Base-by-base conservation (phyloP, 2,797 vertebrate genomes). In the Podargus strigoides region DNA sequence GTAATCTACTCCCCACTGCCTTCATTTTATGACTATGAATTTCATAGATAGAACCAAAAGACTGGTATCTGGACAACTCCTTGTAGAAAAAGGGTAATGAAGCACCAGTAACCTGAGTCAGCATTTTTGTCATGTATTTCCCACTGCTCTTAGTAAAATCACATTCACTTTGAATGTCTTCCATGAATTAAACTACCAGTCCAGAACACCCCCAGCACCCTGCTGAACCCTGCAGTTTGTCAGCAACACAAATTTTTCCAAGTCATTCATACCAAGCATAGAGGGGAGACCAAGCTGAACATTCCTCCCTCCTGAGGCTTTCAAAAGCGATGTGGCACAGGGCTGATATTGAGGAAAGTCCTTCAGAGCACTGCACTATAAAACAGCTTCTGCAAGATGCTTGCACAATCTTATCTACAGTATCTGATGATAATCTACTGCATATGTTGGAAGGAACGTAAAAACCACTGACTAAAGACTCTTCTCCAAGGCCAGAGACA, bases 101-200 rank as follows among this genome's bases (percentile, higher is more conserved):
- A n/a, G n/a, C n/a, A n/a, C n/a, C n/a, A n/a, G n/a, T n/a, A 63
- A 46, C 9, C 13, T 0, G 0, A 69, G 27, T 32, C 39, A 91
- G 30, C 4, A 1, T 66, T 75, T 63, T 7, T 55, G 21, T 46
- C 19, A 55, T 12, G 3, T 34, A 19, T 20, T 78, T 90, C 23
- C 22, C 24, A 47, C 20, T 56, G 26, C 13, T 58, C 41, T 23
- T 39, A 52, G 46, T 36, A 76, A 78, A 84, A 73, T 55, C 23
- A 56, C 5, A 7, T 46, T 84, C 13, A 52, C 23, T 77, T 75
- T 32, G 14, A 64, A 30, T 36, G 8, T 63, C 75, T 85, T 37
- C 26, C 20, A 4, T 39, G 19, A 88, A 84, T 58, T 87, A 74
- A 85, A 56, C 26, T 39, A 69, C 12, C 22, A 46, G 20, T 16